Evolutionary conservation across 92 coral and sea anemone species (phyloP).

Genomic region (Phenganax stokvisi): DNA sequence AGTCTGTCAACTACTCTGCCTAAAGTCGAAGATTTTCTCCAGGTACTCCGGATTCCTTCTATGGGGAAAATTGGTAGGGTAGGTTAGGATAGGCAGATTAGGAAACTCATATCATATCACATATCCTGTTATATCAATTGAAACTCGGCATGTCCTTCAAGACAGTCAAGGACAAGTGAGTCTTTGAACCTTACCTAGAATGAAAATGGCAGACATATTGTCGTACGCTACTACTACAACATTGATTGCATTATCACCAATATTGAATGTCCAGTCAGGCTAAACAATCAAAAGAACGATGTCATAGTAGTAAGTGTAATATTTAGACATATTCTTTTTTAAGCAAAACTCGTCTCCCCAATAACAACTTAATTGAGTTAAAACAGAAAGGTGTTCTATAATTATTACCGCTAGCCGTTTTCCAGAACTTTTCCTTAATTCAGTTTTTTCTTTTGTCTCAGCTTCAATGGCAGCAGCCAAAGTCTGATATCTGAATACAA

Average conservation of each 20-base stretch:
- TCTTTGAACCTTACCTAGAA: constrained; percentile 57
- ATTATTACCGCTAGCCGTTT: constrained; percentile 75
- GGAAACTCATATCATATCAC: no score
- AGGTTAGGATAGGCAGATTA: no score
- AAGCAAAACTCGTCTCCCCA: no score
- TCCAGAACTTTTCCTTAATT: constrained; percentile 79
- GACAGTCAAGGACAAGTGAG: no score
- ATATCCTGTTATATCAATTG: no score
- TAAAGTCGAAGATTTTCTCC: no score
- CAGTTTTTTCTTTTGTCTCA: constrained; percentile 78
- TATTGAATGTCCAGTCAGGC: constrained; percentile 91
- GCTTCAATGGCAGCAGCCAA: constrained; percentile 99
- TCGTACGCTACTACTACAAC: constrained; percentile 57
- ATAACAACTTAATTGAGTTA: not conserved
- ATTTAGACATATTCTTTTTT: no score
- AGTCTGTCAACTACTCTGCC: no score
- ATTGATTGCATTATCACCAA: constrained; percentile 89
- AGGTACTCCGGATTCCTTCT: no score
- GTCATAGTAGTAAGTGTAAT: not conserved
- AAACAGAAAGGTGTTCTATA: not conserved
- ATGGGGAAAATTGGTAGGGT: no score
- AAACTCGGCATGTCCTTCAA: no score
- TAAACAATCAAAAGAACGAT: constrained; percentile 33
- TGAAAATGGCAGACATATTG: constrained; percentile 68
- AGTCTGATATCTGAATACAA: constrained; percentile 72